These are phyloP conservation scores for Morpho helenor DNA, from an alignment of 2,888 invertebrate genomes.

Conservation along the genomic window DNA sequence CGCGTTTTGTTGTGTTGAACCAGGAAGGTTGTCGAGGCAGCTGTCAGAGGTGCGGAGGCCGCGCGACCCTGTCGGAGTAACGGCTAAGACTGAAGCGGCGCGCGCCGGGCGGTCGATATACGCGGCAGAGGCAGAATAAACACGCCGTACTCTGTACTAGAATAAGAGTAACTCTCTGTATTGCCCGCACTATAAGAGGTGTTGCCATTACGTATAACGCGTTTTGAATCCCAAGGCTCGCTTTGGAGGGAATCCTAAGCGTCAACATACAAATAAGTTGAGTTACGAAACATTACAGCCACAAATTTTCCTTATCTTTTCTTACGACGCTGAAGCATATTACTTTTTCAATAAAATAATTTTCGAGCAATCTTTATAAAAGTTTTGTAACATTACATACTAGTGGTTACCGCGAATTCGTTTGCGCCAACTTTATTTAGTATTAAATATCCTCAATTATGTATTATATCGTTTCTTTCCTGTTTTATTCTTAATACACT, in stretches of 20 bases:
- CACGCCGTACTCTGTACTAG: constrained; percentile 59
- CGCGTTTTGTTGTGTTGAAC: constrained; percentile 36
- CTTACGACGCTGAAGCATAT: constrained; percentile 9
- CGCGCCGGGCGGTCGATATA: constrained; percentile 72
- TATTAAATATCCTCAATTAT: too few relatives aligned
- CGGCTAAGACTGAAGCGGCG: constrained; percentile 62
- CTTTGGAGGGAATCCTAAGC: constrained; percentile 14
- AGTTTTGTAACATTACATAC: too few relatives aligned
- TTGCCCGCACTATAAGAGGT: constrained; percentile 50
- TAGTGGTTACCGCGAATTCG: too few relatives aligned
- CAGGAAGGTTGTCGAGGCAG: constrained; percentile 44
- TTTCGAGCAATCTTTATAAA: neutral
- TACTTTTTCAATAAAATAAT: constrained; percentile 6
- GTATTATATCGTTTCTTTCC: too few relatives aligned
- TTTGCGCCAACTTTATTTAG: too few relatives aligned
- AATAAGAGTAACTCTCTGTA: constrained; percentile 44
- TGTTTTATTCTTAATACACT: too few relatives aligned
- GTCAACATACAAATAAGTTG: constrained; percentile 12
- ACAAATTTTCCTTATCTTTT: constrained; percentile 12
- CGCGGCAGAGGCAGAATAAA: constrained; percentile 76
- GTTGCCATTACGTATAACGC: constrained; percentile 49
- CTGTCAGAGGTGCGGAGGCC: constrained; percentile 52
- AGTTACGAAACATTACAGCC: constrained; percentile 12
- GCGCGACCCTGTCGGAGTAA: constrained; percentile 44
- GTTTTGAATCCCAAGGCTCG: constrained; percentile 37